Evolutionary conservation across 2,797 vertebrate genomes (phyloP).

Genomic region (Denticeps clupeoides): DNA sequence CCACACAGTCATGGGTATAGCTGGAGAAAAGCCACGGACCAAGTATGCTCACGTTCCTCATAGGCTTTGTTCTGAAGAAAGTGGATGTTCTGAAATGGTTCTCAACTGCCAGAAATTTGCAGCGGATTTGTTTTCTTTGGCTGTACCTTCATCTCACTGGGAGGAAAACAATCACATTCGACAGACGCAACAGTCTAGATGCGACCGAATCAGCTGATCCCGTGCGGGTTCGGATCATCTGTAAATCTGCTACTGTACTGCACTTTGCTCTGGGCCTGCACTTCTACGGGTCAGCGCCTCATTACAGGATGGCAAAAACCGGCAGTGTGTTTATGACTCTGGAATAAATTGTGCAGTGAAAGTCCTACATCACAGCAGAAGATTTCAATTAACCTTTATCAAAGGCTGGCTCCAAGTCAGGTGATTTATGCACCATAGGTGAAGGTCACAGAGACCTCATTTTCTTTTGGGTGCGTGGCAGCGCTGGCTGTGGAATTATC

Average conservation of each 20-base stretch:
- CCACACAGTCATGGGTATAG: too few relatives aligned
- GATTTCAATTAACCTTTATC: conserved; percentile 38
- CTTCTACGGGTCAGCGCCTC: conserved; percentile 15
- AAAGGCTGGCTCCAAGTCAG: conserved; percentile 12
- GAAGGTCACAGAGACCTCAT: conserved; percentile 22
- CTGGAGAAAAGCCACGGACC: too few relatives aligned
- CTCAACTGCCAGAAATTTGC: too few relatives aligned
- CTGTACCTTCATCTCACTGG: too few relatives aligned
- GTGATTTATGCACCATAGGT: conserved; percentile 18
- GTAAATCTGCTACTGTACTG: conserved; percentile 4
- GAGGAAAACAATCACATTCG: too few relatives aligned
- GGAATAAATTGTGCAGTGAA: conserved; percentile 21
- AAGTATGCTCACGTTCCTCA: too few relatives aligned
- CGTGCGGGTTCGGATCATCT: too few relatives aligned
- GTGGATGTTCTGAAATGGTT: too few relatives aligned
- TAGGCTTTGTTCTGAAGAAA: too few relatives aligned
- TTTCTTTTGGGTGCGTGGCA: conserved; percentile 16
- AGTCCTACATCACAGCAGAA: conserved; percentile 21
- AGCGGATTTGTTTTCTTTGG: too few relatives aligned
- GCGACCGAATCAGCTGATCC: too few relatives aligned
- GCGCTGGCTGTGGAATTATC: conserved; percentile 16
- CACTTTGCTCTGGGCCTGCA: neutral
- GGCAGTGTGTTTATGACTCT: conserved; percentile 13
- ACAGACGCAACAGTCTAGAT: too few relatives aligned
- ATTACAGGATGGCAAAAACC: conserved; percentile 14